Conservation (phyloP, 2,113 vertebrate genomes). For the Propithecus coquereli region DNA sequence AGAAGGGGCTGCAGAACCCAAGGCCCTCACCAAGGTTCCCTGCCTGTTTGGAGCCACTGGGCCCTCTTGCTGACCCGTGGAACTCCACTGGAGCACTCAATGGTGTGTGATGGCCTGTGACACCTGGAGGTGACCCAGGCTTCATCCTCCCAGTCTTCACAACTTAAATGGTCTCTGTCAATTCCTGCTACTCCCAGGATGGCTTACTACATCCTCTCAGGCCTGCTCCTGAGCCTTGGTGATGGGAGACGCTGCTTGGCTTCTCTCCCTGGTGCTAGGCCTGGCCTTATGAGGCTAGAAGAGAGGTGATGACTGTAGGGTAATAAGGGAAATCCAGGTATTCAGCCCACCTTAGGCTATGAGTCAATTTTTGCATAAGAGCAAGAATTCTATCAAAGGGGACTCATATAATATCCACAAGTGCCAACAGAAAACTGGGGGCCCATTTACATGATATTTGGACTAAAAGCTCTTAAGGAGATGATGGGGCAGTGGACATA, state of each 20-base stretch:
- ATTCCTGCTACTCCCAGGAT: not conserved
- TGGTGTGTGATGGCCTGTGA: not conserved
- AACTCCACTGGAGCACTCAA: not conserved
- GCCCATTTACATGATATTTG: not conserved
- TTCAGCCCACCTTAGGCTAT: not conserved
- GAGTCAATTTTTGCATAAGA: not conserved
- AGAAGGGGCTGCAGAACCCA: not conserved
- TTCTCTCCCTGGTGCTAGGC: not conserved
- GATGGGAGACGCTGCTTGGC: not conserved
- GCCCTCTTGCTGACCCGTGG: not conserved
- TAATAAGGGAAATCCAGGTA: not conserved
- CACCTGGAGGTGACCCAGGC: not conserved
- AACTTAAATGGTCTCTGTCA: not conserved
- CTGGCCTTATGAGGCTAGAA: not conserved
- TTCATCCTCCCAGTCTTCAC: not conserved
- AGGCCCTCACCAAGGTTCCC: not conserved
- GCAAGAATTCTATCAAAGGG: not conserved
- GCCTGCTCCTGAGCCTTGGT: not conserved
- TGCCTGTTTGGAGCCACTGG: not conserved
- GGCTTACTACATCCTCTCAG: not conserved
- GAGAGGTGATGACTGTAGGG: not conserved
- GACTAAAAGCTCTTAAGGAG: not conserved
- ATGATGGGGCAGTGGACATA: not conserved
- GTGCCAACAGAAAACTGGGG: not conserved
- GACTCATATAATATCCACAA: not conserved